These are phyloP conservation scores for Dendrolimus pini DNA, from an alignment of 2,888 invertebrate species.

Conservation along the genomic window DNA sequence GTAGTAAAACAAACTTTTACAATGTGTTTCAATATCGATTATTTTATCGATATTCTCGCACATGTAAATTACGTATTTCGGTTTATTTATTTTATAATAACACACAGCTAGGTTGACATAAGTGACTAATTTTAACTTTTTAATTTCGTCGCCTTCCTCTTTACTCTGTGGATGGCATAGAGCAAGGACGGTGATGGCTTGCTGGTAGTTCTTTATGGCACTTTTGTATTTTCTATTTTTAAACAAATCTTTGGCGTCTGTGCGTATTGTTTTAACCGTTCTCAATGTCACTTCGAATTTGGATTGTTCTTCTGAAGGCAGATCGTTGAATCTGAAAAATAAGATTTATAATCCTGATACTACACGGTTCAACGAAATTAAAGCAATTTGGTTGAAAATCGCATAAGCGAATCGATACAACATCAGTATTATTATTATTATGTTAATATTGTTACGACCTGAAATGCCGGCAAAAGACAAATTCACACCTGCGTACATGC, in stretches of 20 bases:
- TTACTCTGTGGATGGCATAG: conserved; percentile 34
- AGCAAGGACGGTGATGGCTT: conserved; percentile 41
- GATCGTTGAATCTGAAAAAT: conserved; percentile 49
- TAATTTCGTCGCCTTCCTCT: conserved; percentile 32
- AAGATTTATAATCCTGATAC: not conserved
- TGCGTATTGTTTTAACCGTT: conserved; percentile 46
- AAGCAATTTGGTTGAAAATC: too few relatives aligned
- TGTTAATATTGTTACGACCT: too few relatives aligned
- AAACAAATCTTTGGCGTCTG: conserved; percentile 43
- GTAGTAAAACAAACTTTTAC: conserved; percentile 55
- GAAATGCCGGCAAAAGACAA: too few relatives aligned
- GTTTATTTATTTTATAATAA: conserved; percentile 51
- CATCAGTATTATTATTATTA: too few relatives aligned
- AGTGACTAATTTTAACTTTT: conserved; percentile 37
- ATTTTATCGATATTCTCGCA: conserved; percentile 46
- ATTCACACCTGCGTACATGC: too few relatives aligned
- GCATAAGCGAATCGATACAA: too few relatives aligned
- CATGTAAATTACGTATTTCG: conserved; percentile 49
- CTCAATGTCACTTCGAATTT: conserved; percentile 44
- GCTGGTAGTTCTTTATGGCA: conserved; percentile 51
- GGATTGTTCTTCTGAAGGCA: conserved; percentile 49
- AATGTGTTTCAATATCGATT: conserved; percentile 44
- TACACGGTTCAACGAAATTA: too few relatives aligned
- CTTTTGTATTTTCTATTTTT: conserved; percentile 32
- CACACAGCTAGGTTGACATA: conserved; percentile 58